Evolutionary conservation across 2,888 invertebrate genomes (phyloP), one percentile per base, ranked within the genome.

Genomic region (Sphaerophoria taeniata): DNA sequence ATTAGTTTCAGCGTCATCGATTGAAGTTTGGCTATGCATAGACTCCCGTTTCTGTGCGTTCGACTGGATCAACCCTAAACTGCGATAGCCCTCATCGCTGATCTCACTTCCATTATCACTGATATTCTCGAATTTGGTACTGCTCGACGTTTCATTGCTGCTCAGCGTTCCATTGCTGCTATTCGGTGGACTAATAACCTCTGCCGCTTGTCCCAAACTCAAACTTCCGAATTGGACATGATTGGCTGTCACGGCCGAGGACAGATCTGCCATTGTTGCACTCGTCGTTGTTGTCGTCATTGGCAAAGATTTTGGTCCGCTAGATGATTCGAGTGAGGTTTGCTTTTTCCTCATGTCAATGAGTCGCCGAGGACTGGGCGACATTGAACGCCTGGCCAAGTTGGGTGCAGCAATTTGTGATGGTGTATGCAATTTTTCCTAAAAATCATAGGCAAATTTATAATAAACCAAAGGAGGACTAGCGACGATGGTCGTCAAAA

Each of bases 31-130:
- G 92, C 95, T 95, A 90, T 95, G 95, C 88, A 95, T 92, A 76
- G 95, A 95, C 87, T 94, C 94, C 89, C 95, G 92, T 87, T 95
- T 94, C 85, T 93, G 93, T 3, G 93, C 90, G 79, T 88, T 90
- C 69, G 93, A 92, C 84, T 94, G 94, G 55, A 94, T 94, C 60
- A 96, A 94, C 0, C 96, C 96, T 89, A 96, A 92, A 89, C 96
- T 96, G 89, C 96, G 94, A 91, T 97, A 97, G 0, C 97, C 97
- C 89, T 97, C 97, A 91, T 97, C 97, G 34, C 96, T 96, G 33
- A 96, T 96, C 90, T 97, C 96, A 76, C 96, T 96, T 9, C 96
- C 96, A 88, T 96, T 96, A 90, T 96, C 96, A 71, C 96, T 95
- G 7, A 95, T 94, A 85, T 95, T 94, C 88, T 94, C 94, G 31